Conservation (phyloP, 2,113 vertebrate species). For the Corythaixoides concolor region DNA sequence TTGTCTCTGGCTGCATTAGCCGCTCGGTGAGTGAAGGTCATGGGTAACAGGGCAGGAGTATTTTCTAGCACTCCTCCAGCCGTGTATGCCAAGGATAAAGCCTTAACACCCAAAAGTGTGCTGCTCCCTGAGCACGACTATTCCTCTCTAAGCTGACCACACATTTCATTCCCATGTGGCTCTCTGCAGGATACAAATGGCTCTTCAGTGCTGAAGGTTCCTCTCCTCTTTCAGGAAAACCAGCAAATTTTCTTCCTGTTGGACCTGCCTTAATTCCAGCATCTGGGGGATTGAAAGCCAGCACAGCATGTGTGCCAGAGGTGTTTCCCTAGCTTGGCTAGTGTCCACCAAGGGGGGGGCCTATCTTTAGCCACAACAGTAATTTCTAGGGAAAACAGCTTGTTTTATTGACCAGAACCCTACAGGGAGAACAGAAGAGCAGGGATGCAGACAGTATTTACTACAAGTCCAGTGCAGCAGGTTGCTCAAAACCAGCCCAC, state of each 20-base stretch:
- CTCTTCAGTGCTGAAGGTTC: no score
- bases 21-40: no score
- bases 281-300: no score
- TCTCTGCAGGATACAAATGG: neutral
- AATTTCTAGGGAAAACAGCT: neutral
- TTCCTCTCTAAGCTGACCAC: neutral
- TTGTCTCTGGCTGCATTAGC: no score
- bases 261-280: no score
- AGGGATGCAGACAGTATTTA: neutral
- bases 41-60: no score
- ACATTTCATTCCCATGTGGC: neutral
- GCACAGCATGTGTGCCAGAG: neutral
- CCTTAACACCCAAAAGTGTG: no score
- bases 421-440: neutral
- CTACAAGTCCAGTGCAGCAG: no score
- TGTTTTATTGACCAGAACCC: neutral
- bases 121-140: neutral
- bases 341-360: neutral
- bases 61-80: no score
- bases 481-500: no score
- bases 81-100: no score
- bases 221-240: neutral
- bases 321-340: neutral
- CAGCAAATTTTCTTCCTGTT: neutral
- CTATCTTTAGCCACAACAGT: neutral